Conservation (phyloP, 2,797 vertebrate species). For the Sebastes goodei region DNA sequence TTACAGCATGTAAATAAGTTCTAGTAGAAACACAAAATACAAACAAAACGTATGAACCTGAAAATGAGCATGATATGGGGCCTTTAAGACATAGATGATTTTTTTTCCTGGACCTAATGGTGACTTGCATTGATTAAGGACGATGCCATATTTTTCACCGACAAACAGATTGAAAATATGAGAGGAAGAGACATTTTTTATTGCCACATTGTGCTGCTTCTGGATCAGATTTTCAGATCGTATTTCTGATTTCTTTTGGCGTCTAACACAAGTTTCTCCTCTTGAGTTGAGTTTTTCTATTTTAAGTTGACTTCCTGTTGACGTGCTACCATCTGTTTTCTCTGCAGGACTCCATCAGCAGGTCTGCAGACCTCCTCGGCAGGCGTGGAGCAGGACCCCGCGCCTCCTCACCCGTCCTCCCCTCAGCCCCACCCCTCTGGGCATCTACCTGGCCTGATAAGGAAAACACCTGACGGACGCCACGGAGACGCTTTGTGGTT, state of each 20-base stretch:
- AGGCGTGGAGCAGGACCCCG: slow-evolving; percentile 15
- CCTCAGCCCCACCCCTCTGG: background rate
- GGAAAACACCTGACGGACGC: slow-evolving; percentile 65
- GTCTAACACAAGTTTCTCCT: background rate
- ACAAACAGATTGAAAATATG: background rate
- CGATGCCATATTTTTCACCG: no score
- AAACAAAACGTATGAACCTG: no score
- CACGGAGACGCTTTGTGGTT: slow-evolving; percentile 7
- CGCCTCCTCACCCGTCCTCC: background rate
- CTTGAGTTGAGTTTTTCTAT: background rate
- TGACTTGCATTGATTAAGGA: no score
- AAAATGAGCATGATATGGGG: no score
- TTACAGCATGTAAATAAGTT: no score
- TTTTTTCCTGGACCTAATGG: no score
- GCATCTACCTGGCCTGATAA: slow-evolving; percentile 82
- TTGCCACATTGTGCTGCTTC: background rate
- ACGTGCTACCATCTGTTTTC: background rate
- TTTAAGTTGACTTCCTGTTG: background rate
- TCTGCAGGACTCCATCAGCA: slow-evolving; percentile 25
- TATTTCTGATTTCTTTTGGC: background rate
- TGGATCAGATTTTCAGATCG: background rate
- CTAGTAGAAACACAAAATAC: no score
- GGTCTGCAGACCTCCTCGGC: background rate
- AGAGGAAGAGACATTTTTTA: background rate
- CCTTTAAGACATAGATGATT: background rate